Conservation (phyloP, 2,797 vertebrate species). For the Picus viridis region DNA sequence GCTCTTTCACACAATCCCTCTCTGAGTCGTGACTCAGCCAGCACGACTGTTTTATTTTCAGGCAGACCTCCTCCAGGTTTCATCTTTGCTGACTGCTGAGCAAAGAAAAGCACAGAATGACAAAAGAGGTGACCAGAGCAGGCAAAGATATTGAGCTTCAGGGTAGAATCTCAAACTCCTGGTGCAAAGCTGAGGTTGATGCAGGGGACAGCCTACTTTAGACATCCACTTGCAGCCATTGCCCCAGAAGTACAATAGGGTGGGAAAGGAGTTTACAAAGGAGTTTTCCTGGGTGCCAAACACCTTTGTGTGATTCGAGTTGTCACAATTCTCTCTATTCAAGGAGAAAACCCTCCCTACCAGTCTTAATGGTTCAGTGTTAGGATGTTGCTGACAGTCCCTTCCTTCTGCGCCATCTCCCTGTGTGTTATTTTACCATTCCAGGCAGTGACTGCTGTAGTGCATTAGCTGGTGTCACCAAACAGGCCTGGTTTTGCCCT, state of each 20-base stretch:
- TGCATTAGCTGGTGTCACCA: not conserved
- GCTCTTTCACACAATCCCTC: not conserved
- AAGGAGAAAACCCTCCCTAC: not conserved
- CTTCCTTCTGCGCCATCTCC: not conserved
- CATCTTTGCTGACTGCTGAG: not conserved
- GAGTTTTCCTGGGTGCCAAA: not conserved
- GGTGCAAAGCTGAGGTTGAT: not conserved
- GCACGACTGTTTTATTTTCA: not conserved
- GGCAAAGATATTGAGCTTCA: not conserved
- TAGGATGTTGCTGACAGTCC: not conserved
- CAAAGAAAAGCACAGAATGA: not conserved
- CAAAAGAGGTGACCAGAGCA: not conserved
- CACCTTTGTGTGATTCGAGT: not conserved
- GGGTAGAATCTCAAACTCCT: not conserved
- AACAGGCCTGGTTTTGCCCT: not conserved
- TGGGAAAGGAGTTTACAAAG: not conserved
- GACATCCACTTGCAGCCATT: not conserved
- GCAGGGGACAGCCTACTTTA: not conserved
- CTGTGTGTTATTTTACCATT: not conserved
- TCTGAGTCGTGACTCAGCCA: not conserved
- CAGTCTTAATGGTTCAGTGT: not conserved
- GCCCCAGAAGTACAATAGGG: not conserved
- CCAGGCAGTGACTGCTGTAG: not conserved
- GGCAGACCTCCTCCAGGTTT: not conserved
- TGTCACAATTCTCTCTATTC: not conserved